phyloP scores from a whole-genome alignment of 2,888 invertebrate species.

The Calameuta idolon region DNA sequence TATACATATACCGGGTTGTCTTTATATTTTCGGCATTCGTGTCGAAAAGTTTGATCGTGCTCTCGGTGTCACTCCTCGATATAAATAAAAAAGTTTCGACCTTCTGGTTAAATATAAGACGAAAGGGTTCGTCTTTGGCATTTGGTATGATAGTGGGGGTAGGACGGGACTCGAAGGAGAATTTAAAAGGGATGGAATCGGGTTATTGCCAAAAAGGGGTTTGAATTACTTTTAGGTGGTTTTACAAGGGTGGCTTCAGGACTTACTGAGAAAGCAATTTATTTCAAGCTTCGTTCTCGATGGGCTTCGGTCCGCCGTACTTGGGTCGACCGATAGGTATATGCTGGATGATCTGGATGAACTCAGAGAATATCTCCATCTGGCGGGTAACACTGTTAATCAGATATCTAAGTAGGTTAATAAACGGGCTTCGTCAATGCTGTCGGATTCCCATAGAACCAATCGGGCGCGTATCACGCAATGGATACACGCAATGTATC shows the following conservation, averaged over 20 bases:
- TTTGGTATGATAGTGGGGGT: not conserved
- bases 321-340: not conserved
- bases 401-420: constrained; percentile 59
- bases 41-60: constrained; percentile 48
- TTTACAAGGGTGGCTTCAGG: not conserved
- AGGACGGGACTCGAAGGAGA: not conserved
- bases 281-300: not conserved
- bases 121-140: not conserved
- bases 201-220: not conserved
- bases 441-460: constrained; percentile 58
- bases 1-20: not conserved
- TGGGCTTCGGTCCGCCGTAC: not conserved
- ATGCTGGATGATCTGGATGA: not conserved
- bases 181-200: not conserved
- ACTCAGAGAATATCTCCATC: constrained; percentile 49
- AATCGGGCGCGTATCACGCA: constrained; percentile 58
- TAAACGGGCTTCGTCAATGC: constrained; percentile 60
- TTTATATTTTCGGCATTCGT: constrained; percentile 36
- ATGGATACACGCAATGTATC: constrained; percentile 45
- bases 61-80: constrained; percentile 37
- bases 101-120: not conserved
- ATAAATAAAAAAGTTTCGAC: constrained; percentile 19
- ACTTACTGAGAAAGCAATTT: not conserved
- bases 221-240: not conserved
- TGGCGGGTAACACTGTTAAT: constrained; percentile 45